Evolutionary conservation across 2,113 vertebrate species (phyloP), one percentile per base, ranked within the genome.

Genomic region (Poeciliopsis occidentalis): DNA sequence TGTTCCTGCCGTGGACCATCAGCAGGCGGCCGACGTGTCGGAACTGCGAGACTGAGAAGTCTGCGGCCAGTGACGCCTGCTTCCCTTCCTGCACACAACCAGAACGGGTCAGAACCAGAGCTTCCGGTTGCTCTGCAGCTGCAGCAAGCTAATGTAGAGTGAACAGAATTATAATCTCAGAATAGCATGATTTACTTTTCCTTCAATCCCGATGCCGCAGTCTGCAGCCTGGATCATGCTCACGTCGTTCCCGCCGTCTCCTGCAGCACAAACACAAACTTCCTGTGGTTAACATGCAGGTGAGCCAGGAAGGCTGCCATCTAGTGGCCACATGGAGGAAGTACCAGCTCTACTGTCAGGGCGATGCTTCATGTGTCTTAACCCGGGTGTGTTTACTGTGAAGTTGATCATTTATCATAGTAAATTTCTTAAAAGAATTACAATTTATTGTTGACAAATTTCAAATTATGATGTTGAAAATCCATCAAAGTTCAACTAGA

Each of bases 171-270:
- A 34, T 12, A 34, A 22, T 31, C 30, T 8, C 17, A 34, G 30
- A 64, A 6, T 19, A 47, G 44, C 15, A 47, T 24, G 54, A 1
- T 19, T 94, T 94, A 99, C 98, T 96, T 98, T 99, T 83, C 98
- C 98, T 85, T 98, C 98, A n/a, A 99, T 97, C 30, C 98, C 98
- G 32, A 99, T 97, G 1, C 98, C 98, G 67, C 98, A 99, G 92
- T 99, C 97, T 19, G 98, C 98, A 13, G 97, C 97, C 87, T 99
- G 98, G 92, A 99, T 99, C 98, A 99, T 99, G 91, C 97, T 99
- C 80, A 99, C 98, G 41, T 99, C 98, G 29, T 99, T 99, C 70
- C 98, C 98, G 72, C 98, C 98, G 13, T 99, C 98, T 85, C 98
- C 98, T 99, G 82, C 0, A 4, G 19, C 12, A 47, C 62, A 69